Conservation (phyloP, 2,113 vertebrate genomes). For the Capreolus pygargus region DNA sequence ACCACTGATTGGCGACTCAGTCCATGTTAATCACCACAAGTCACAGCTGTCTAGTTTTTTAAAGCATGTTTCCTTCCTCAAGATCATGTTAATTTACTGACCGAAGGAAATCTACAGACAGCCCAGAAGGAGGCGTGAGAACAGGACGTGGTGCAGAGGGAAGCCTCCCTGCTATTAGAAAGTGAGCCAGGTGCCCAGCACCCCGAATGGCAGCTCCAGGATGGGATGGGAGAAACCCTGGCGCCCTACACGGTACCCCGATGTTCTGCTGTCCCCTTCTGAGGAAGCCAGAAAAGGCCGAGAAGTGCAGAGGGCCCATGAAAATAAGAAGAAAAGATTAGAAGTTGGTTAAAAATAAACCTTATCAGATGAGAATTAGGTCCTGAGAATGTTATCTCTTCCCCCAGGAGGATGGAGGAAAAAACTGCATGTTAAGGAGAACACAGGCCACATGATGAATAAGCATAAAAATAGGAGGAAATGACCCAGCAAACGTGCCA, state of each 20-base stretch:
- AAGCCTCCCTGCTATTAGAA: neutral
- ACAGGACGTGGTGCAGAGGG: neutral
- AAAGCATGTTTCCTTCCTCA: conserved; percentile 43
- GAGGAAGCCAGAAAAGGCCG: neutral
- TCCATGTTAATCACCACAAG: neutral
- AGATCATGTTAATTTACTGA: conserved; percentile 55
- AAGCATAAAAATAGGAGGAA: conserved; percentile 79
- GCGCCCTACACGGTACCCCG: neutral
- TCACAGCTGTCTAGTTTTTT: neutral
- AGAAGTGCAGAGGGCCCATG: neutral
- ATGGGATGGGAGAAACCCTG: neutral
- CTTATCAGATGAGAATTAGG: conserved; percentile 76
- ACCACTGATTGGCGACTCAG: neutral
- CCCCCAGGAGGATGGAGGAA: conserved; percentile 65
- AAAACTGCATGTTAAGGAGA: conserved; percentile 68
- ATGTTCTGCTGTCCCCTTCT: neutral
- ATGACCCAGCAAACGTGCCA: conserved; percentile 34
- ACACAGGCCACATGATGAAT: conserved; percentile 74
- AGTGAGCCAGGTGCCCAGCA: conserved; percentile 10
- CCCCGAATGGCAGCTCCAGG: neutral
- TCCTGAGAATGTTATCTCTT: conserved; percentile 79
- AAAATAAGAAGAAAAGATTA: conserved; percentile 69
- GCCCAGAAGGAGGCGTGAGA: neutral
- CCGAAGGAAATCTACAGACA: conserved; percentile 23
- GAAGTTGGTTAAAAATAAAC: conserved; percentile 79